Base-by-base conservation (phyloP, 2,888 invertebrate species). In the Cordilura impudica region DNA sequence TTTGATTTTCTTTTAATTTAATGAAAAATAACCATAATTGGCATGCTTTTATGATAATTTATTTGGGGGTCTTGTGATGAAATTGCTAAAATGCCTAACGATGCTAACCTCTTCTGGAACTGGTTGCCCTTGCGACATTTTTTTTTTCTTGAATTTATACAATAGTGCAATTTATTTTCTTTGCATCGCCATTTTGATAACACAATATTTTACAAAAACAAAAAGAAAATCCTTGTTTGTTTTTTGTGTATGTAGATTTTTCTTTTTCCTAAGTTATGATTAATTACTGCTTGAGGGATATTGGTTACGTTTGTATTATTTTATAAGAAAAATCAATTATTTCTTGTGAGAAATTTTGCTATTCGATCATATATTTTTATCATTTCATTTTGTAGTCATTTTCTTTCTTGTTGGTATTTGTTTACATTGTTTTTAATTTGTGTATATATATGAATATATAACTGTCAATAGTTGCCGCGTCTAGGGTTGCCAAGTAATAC, bases 101-200 rank as follows among this genome's bases (percentile, higher is more conserved):
- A 21, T 39, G 10, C 16, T 49, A 65, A 58, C 61, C 54, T 69
- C 67, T 67, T 65, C 58, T 61, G 66, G 70, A 73, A 72, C 75
- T 60, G 47, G 76, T 61, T 76, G 63, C 73, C 81, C 81, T 81
- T 79, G 81, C 77, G 66, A 77, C 61, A 77, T 81, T 79, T 78
- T 31, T 7, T 21, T 60, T 70, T 21, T 21, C 31, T 14, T n/a
- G n/a, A n/a, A 16, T 70, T 56, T 47, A 61, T 63, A 18, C 6
- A 51, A 18, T 51, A 8, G 23, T 71, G 75, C 67, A 47, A 7
- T 77, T 69, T 73, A 51, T 49, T 8, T 49, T 45, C 16, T n/a
- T 19, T 75, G 54, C 26, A 71, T 61, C 79, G 79, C 79, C 79
- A 79, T 79, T 75, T 79, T 79, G 65, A 61, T 70, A 43, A 4